Conservation (phyloP, 2,113 vertebrate genomes). For the Mesitornis unicolor region DNA sequence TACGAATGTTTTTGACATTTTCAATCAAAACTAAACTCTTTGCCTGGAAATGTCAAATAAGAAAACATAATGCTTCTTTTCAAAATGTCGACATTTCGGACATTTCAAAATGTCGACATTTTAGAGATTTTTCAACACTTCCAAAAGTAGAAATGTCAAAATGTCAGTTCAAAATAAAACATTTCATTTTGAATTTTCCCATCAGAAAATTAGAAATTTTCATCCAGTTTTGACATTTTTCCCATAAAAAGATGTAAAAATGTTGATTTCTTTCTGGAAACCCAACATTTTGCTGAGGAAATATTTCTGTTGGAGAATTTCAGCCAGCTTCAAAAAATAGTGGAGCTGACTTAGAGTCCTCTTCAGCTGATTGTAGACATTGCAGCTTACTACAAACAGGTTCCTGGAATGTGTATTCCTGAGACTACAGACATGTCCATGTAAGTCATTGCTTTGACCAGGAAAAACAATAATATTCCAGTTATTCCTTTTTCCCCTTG, state of each 20-base stretch:
- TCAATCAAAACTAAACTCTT: constrained; percentile 67
- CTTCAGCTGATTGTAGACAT: neutral
- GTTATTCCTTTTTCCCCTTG: neutral
- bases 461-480: neutral
- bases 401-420: neutral
- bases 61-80: constrained; percentile 67
- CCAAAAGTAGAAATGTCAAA: constrained; percentile 64
- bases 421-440: neutral
- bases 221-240: constrained; percentile 52
- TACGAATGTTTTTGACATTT: constrained; percentile 69
- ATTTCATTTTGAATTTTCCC: constrained; percentile 57
- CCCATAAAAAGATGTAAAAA: constrained; percentile 16
- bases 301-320: constrained; percentile 48
- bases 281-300: constrained; percentile 32
- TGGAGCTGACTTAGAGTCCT: neutral
- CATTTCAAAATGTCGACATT: constrained; percentile 60
- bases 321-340: neutral
- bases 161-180: constrained; percentile 60
- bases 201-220: constrained; percentile 66
- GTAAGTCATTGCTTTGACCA: neutral
- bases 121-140: constrained; percentile 63
- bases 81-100: constrained; percentile 65
- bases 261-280: constrained; percentile 29
- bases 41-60: constrained; percentile 69
- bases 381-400: neutral